phyloP scores from a whole-genome alignment of 2,888 invertebrate species.

The Pheosia gnoma region DNA sequence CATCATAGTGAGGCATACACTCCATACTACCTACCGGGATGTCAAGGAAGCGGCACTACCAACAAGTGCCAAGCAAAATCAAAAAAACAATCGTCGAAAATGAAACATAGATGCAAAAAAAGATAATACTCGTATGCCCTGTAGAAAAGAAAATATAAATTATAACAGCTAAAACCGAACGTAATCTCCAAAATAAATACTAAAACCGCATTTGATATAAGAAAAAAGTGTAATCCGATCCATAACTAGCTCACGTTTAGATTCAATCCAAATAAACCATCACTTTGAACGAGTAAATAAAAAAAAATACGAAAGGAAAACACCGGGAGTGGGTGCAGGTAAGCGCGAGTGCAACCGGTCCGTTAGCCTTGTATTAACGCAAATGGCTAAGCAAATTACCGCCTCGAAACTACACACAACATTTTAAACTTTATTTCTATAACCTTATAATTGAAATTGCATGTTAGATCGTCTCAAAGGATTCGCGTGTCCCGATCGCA shows the following conservation, averaged over 20 bases:
- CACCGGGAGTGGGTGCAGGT: conserved; percentile 63
- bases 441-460: conserved; percentile 14
- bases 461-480: conserved; percentile 16
- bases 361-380: conserved; percentile 57
- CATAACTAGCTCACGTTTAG: conserved; percentile 51
- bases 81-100: background rate
- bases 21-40: no score
- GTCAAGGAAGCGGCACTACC: no score
- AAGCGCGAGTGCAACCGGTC: conserved; percentile 65
- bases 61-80: no score
- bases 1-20: no score
- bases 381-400: conserved; percentile 70
- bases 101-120: background rate
- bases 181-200: conserved; percentile 17
- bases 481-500: conserved; percentile 47
- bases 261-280: conserved; percentile 45
- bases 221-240: conserved; percentile 29
- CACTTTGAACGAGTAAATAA: conserved; percentile 34
- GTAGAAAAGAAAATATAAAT: background rate
- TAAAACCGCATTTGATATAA: conserved; percentile 24
- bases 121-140: no score
- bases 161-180: conserved; percentile 14
- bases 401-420: conserved; percentile 17
- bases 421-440: conserved; percentile 11
- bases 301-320: conserved; percentile 29